Conservation (phyloP, 2,888 invertebrate genomes). For the Rapana venosa region DNA sequence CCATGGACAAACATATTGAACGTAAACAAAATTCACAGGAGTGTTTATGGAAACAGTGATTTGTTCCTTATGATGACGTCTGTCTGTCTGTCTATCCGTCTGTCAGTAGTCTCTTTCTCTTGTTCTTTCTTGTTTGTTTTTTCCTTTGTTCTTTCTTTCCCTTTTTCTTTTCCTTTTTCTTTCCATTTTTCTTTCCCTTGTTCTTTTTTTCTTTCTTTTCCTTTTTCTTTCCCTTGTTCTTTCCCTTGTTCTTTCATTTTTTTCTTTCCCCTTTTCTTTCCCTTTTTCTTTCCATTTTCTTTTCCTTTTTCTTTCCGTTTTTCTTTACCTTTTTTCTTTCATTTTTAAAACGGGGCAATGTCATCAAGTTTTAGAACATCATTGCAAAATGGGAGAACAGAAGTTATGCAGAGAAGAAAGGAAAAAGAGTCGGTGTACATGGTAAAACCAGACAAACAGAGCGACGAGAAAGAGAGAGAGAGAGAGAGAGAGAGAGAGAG, state of each 20-base stretch:
- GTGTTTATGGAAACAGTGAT: too few relatives aligned
- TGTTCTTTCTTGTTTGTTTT: too few relatives aligned
- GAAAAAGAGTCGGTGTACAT: too few relatives aligned
- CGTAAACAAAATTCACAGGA: too few relatives aligned
- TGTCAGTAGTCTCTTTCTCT: too few relatives aligned
- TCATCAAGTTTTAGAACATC: too few relatives aligned
- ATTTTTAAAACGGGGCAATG: too few relatives aligned
- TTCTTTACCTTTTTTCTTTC: too few relatives aligned
- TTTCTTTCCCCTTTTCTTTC: not conserved
- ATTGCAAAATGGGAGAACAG: not conserved
- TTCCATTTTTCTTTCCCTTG: not conserved
- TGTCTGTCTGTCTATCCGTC: not conserved
- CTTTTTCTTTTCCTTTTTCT: not conserved
- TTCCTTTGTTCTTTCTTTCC: too few relatives aligned
- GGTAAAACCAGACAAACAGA: not conserved
- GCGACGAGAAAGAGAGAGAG: not conserved
- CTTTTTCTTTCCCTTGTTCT: not conserved
- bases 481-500: not conserved
- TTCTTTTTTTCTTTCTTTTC: not conserved
- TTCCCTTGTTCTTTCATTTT: not conserved
- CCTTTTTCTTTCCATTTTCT: not conserved
- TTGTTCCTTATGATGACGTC: too few relatives aligned
- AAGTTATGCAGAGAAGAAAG: constrained; percentile 1
- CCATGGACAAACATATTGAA: too few relatives aligned
- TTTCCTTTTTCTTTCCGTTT: not conserved